Evolutionary conservation across 2,113 vertebrate species (phyloP), one percentile per base, ranked within the genome.

Genomic region (Fukomys damarensis): DNA sequence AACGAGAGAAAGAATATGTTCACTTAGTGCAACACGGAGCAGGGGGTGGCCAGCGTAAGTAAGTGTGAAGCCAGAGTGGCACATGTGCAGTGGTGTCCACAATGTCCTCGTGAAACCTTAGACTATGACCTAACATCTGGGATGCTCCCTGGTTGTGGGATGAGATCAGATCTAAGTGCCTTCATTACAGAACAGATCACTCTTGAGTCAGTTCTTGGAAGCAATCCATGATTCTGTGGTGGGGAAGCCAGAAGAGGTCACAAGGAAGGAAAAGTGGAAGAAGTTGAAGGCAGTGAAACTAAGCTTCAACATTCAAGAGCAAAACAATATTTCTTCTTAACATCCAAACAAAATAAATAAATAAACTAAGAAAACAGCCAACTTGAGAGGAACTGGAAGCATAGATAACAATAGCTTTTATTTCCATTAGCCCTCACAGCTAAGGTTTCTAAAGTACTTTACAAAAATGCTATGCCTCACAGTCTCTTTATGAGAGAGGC

Each of bases 391-490:
- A 68, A 61, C 28, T 19, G 46, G 35, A 84, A 95, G 90, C 95
- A 68, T 1, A 90, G 49, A 61, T 56, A 54, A 52, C 79, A 89
- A 72, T 13, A 90, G 41, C n/a, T 91, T 87, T 97, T 81, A 86
- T 82, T 92, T 93, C 98, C 95, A 96, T 97, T 97, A 97, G 54
- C 54, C 80, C 35, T 91, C 68, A 41, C 11, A 24, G 30, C 38
- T 38, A 93, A 96, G 63, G 49, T 93, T 94, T 97, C 90, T 52
- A 95, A 95, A 93, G 91, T 87, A 59, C 91, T 97, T 95, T 96
- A 85, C 43, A 97, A 94, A 94, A 96, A 96, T 93, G 65, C 95
- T 94, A 61, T 92, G 86, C 63, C 70, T 94, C 70, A 43, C 86
- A 54, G 3, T 95, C 61, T 84, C 82, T 87, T 93, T 52, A 58